These are phyloP conservation scores for Corbicula japonica DNA, from an alignment of 2,888 invertebrate species.

Conservation along the genomic window DNA sequence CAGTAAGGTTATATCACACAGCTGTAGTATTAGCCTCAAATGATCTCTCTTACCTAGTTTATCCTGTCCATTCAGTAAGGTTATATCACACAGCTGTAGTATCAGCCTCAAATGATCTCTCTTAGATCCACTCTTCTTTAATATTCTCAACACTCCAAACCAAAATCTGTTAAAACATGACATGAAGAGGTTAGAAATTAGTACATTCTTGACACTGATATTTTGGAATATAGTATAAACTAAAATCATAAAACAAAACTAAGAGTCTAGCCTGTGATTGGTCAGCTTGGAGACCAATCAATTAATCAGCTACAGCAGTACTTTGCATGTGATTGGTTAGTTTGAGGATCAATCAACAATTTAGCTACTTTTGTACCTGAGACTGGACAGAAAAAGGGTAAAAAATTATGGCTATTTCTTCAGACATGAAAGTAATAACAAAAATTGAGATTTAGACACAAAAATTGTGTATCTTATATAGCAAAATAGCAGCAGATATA, in stretches of 20 bases:
- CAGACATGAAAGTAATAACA: too few relatives aligned
- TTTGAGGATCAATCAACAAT: too few relatives aligned
- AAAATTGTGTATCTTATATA: too few relatives aligned
- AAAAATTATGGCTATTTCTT: too few relatives aligned
- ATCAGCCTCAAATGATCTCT: conserved; percentile 36
- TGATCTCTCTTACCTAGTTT: too few relatives aligned
- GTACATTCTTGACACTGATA: background rate
- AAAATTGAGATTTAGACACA: too few relatives aligned
- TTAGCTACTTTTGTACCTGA: too few relatives aligned
- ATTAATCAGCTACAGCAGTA: background rate
- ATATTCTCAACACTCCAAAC: conserved; percentile 70
- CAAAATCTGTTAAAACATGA: conserved; percentile 69
- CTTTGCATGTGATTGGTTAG: background rate
- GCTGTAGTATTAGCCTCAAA: too few relatives aligned
- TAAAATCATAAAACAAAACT: background rate
- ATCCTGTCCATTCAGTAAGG: background rate
- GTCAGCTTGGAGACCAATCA: background rate
- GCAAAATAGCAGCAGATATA: too few relatives aligned
- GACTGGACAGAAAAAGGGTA: too few relatives aligned
- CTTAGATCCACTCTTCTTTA: conserved; percentile 63
- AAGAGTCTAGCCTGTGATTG: background rate
- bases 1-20: conserved; percentile 38
- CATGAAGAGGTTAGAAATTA: background rate
- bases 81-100: conserved; percentile 15
- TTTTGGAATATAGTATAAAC: background rate